Conservation (phyloP, 1,140 invertebrate genomes). For the Samia ricini region DNA sequence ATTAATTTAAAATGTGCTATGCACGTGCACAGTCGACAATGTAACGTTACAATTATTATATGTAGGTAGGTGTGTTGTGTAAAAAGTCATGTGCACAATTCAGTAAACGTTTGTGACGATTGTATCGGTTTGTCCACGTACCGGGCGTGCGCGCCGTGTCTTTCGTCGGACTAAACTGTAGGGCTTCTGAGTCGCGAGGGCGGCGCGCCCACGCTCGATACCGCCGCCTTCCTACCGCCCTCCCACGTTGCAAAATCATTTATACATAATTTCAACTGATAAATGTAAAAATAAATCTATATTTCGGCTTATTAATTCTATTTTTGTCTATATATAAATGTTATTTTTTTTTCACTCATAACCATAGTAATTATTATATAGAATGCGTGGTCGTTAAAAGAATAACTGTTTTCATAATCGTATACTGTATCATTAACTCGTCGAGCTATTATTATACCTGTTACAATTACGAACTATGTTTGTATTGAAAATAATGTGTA, state of each 20-base stretch:
- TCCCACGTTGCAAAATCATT: conserved; percentile 71
- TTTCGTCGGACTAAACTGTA: conserved; percentile 53
- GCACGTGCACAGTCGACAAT: conserved; percentile 10
- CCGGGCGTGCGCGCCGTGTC: conserved; percentile 44
- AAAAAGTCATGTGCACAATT: conserved; percentile 9
- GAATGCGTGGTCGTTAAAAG: conserved; percentile 21
- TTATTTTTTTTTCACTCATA: not conserved
- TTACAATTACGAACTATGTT: not conserved
- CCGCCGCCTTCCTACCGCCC: conserved; percentile 64
- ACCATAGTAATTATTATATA: not conserved
- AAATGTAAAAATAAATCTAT: conserved; percentile 42
- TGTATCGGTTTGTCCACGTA: conserved; percentile 14
- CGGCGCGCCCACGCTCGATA: conserved; percentile 73
- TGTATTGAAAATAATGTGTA: not conserved
- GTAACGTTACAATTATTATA: conserved; percentile 13
- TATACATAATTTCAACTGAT: conserved; percentile 55
- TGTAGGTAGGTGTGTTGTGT: conserved; percentile 17
- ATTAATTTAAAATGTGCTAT: not conserved
- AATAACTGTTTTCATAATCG: conserved; percentile 10
- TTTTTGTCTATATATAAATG: not conserved
- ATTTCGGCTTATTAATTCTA: not conserved
- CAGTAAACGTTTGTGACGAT: conserved; percentile 6
- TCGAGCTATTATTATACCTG: not conserved
- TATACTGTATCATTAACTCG: not conserved
- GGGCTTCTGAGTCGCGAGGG: conserved; percentile 57